phyloP scores from a whole-genome alignment of 2,888 invertebrate species.

The Pyrocoelia pectoralis region DNA sequence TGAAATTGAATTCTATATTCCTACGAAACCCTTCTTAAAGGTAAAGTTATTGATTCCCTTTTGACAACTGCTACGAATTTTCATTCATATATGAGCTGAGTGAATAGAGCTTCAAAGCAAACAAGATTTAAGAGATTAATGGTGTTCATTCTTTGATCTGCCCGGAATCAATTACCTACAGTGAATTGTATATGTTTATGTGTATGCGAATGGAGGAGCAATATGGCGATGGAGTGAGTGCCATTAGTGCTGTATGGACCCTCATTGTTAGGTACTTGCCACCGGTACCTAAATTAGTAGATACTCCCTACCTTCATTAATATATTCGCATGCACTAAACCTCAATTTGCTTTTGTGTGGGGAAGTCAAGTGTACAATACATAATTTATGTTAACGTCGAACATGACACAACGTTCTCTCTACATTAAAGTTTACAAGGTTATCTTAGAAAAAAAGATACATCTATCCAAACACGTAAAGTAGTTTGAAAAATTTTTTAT shows the following conservation, averaged over 20 bases:
- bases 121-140: neutral
- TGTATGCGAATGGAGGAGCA: conserved; percentile 20
- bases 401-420: neutral
- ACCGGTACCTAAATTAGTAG: conserved; percentile 34
- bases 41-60: conserved; percentile 20
- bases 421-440: neutral
- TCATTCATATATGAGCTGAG: conserved; percentile 9
- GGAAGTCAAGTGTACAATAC: conserved; percentile 19
- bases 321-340: conserved; percentile 20
- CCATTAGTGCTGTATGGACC: conserved; percentile 34
- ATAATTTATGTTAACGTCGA: conserved; percentile 23
- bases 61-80: conserved; percentile 6
- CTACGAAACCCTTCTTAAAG: conserved; percentile 18
- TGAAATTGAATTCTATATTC: conserved; percentile 35
- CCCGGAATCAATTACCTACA: conserved; percentile 12
- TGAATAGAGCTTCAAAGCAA: neutral
- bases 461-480: too few species aligned
- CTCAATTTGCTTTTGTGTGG: conserved; percentile 24
- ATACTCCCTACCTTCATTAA: conserved; percentile 31
- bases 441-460: neutral
- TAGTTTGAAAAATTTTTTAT: too few species aligned
- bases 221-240: conserved; percentile 20
- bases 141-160: conserved; percentile 7
- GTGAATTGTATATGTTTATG: conserved; percentile 18
- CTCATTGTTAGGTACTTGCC: conserved; percentile 23